Conservation (phyloP, 2,888 invertebrate genomes). For the Lasioglossum zephyrum region DNA sequence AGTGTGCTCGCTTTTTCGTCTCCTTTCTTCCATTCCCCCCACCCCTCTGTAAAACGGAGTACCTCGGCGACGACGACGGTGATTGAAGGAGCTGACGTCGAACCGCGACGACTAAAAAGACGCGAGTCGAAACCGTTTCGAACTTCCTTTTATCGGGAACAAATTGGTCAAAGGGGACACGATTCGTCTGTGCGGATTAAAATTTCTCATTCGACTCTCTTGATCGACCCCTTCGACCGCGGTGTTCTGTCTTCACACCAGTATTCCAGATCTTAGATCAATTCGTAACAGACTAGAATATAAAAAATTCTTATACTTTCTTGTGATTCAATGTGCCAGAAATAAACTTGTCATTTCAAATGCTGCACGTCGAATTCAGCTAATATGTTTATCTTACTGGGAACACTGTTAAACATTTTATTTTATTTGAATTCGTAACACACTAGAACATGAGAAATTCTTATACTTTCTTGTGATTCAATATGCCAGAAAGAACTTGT, state of each 20-base stretch:
- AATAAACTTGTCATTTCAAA: too few relatives aligned
- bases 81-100: neutral
- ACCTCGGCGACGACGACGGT: conserved; percentile 12
- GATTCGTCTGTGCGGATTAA: conserved; percentile 1
- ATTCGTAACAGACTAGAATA: neutral
- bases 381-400: neutral
- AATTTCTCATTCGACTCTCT: conserved; percentile 1
- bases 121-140: neutral
- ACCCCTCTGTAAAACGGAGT: neutral
- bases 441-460: too few relatives aligned
- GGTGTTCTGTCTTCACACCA: neutral
- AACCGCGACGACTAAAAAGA: neutral
- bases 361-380: too few relatives aligned
- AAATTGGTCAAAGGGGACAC: neutral
- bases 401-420: too few relatives aligned
- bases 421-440: neutral
- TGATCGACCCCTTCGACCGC: neutral
- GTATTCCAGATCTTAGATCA: neutral
- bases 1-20: neutral
- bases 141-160: neutral
- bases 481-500: too few relatives aligned
- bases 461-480: too few relatives aligned
- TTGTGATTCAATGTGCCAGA: too few relatives aligned
- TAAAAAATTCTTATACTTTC: too few relatives aligned
- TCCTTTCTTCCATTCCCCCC: neutral